Base-by-base conservation (phyloP, 2,888 invertebrate genomes). In the Cephus runcator region DNA sequence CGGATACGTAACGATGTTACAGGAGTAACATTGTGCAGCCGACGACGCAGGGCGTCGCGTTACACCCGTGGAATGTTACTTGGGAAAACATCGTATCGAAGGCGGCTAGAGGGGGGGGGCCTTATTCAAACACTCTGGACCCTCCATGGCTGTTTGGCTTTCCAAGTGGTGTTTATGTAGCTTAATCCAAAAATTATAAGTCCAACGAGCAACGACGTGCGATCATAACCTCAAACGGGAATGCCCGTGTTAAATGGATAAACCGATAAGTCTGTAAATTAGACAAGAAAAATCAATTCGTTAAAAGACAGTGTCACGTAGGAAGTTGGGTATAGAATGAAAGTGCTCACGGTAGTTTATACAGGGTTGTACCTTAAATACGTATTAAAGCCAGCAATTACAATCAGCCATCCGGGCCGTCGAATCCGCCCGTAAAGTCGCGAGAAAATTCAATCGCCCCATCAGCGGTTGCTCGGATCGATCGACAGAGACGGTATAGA, bases 101-200 rank as follows among this genome's bases (percentile, higher is more conserved):
- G 40, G 35, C 12, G 35, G 12, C 3, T 3, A 1, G 1, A 3
- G 12, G 35, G 15, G 15, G 56, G 23, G 23, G 76, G 80, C 77
- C 81, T 83, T 83, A 77, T 80, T 82, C 81, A 84, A 86, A 84
- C 84, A 84, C 81, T 81, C 78, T 33, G 35, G n/a, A 11, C 36
- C 56, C 56, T 74, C 73, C 69, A 74, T 69, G 69, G 81, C 80
- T 85, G 86, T 85, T 85, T 86, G 82, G 79, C 75, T 81, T 81
- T 80, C 78, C 83, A 79, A 79, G 81, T 83, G 80, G 77, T 88
- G 87, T 88, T 87, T 88, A 83, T 83, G 73, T 82, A 84, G 83
- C 82, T 83, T 87, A 87, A 88, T 87, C 85, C 87, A 88, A 88
- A 87, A 87, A 88, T 87, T 83, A 83, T 85, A 86, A 87, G 86